Evolutionary conservation across 1,140 invertebrate species (phyloP).

Genomic region (Camponotus floridanus): DNA sequence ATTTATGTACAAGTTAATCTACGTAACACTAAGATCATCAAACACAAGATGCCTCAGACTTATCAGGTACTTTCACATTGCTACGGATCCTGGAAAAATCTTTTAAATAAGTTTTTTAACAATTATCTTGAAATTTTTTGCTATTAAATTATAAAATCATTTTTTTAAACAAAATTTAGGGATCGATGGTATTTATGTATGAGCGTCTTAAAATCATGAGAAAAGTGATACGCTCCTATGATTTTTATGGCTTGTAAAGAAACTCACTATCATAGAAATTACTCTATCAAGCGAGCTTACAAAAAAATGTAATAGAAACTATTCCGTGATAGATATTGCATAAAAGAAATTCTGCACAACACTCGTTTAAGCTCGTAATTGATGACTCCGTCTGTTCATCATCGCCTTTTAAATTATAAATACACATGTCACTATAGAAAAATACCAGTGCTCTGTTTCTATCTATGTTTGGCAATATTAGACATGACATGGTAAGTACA

Average conservation of each 20-base stretch:
- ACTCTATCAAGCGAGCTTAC: not conserved
- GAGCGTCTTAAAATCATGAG: constrained; percentile 7
- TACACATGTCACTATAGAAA: constrained; percentile 67
- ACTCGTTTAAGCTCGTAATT: constrained; percentile 14
- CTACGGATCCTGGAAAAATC: not conserved
- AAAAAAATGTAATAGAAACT: constrained; percentile 14
- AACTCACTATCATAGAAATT: not conserved
- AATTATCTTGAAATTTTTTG: constrained; percentile 16
- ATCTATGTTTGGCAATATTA: constrained; percentile 53
- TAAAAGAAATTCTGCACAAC: not conserved
- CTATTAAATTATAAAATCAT: not conserved
- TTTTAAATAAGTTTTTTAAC: not conserved
- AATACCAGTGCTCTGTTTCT: constrained; percentile 64
- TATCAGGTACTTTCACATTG: not conserved
- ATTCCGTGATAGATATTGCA: not conserved
- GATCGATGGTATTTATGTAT: not conserved
- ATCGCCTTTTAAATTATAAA: constrained; percentile 66
- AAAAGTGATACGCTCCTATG: not conserved
- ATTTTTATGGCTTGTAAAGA: not conserved
- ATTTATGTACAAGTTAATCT: constrained; percentile 37
- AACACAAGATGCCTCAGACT: constrained; percentile 25
- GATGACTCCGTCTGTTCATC: not conserved
- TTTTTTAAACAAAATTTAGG: not conserved
- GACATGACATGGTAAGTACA: constrained; percentile 24
- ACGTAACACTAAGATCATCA: constrained; percentile 17